Evolutionary conservation across 2,113 vertebrate species (phyloP), one percentile per base, ranked within the genome.

Genomic region (Variabilichromis moorii): DNA sequence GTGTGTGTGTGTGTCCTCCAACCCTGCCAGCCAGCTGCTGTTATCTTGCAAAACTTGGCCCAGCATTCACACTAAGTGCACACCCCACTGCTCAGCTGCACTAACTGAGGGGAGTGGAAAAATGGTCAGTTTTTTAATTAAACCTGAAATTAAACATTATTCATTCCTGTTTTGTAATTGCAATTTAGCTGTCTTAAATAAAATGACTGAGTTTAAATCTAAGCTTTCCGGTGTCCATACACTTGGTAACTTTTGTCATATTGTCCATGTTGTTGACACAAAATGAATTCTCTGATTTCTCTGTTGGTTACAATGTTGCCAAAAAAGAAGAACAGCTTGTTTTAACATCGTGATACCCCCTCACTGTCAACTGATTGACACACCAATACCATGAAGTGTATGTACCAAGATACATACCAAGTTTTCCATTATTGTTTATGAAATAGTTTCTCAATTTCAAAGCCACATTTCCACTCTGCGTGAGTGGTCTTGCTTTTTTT

Each of bases 11-110:
- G 59, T 63, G 35, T 91, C 85, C 78, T 63, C 57, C 50, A 35
- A 21, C 45, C 31, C 53, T 90, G 89, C 83, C 90, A 89, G 81
- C 92, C 92, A 91, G 87, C 90, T 91, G 92, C 91, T 89, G 86
- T 84, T 63, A 66, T 79, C 84, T 66, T 86, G 59, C 78, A 88
- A 85, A 89, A 85, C 73, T 88, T 91, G 82, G 81, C 90, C 89
- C 71, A 37, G 55, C 61, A 47, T 86, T 37, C 10, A 54, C 82
- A 28, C 42, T 68, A 83, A 88, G 80, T 73, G 53, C 51, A 85
- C 82, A 80, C n/a, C 35, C 82, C 7, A 17, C 82, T 57, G 63
- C 82, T 80, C 80, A 87, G 47, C 85, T 90, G 76, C n/a, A 63
- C 79, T 37, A 54, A 55, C 57, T 50, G 45, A 68, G 51, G 3